Base-by-base conservation (phyloP, 2,113 vertebrate species). In the Oceanites oceanicus region DNA sequence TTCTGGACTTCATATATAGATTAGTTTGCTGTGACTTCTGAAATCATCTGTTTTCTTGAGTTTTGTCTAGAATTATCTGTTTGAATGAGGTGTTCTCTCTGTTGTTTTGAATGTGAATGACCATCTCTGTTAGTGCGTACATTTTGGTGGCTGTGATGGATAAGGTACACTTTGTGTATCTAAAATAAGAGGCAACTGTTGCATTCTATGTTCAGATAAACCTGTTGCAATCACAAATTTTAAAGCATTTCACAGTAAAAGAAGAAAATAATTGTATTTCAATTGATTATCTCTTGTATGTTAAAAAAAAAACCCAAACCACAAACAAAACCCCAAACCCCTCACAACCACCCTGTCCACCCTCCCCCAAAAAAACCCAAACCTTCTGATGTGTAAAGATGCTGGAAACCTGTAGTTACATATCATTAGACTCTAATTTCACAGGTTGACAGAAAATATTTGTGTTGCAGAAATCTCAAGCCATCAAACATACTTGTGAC, bases 391-490 rank as follows among this genome's bases (percentile, higher is more conserved):
- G 19, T 20, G 14, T 70, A 15, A 79, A 91, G 53, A 26, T 50
- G 21, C 23, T 74, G 68, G 29, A 18, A 47, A 55, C 29, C 27
- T 83, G n/a, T 74, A 29, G 65, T 50, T 89, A 14, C 7, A 1
- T 62, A 10, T 62, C 4, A 32, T 47, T 50, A 67, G 21, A 26
- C 42, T 68, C 44, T 56, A 22, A 59, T 79, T 71, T 92, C 61
- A 36, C 49, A 68, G 21, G 16, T 72, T 96, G 76, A 76, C 50
- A 67, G 86, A 52, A 87, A 78, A 52, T 25, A 15, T 66, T 92
- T 93, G 25, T 91, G 38, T 95, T 96, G 45, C 89, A 99, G 98
- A 94, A 99, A 99, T 94, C 89, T 99, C 86, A 99, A 99, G 92
- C 98, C 98, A 26, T 98, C 98, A 40, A 99, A 99, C 96, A 97